Evolutionary conservation across 35 echinoderm and acorn worm genomes (phyloP), one percentile per base, ranked within the genome.

Genomic region (Apostichopus californicus): DNA sequence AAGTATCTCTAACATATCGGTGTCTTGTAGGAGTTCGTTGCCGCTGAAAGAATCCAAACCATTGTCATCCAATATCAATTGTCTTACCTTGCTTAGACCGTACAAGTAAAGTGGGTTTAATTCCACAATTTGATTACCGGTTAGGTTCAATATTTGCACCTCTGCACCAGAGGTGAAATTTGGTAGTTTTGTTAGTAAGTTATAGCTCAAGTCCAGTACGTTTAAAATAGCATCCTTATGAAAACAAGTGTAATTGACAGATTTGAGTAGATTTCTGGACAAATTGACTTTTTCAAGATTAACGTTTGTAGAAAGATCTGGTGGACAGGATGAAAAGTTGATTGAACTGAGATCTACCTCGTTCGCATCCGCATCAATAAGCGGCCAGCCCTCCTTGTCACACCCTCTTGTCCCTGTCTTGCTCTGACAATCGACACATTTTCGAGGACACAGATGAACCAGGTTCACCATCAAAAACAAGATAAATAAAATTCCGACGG

Each of bases 1-100:
- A 21, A 89, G 25, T 22, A 89, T 57, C n/a, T 89, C 86, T 5
- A 89, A 57, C 22, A 8, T 53, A 34, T 89, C 86, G 14, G 60
- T 46, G 8, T 22, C 20, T 1, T 73, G 86, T 8, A 89, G 15
- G 18, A 89, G 86, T 46, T 89, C 86, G 9, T n/a, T 64, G 6
- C 86, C 86, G 18, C 57, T 52, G 46, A 89, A 89, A 20, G 64
- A n/a, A 10, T 89, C 60, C 18, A 89, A 46, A 34, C 63, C 64
- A 54, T 91, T 91, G 28, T 79, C 73, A n/a, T 91, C 89, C 52
- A 91, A 66, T 20, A 91, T 91, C 73, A 91, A n/a, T 79, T 78
- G 34, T 79, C 56, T 56, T 24, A 79, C 14, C 9, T 10, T 54
- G 15, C 20, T 79, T 11, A 78, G 59, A 20, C 73, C 72, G 54